These are phyloP conservation scores for Capitella teleta DNA, from an alignment of 1,140 invertebrate species.

Conservation along the genomic window DNA sequence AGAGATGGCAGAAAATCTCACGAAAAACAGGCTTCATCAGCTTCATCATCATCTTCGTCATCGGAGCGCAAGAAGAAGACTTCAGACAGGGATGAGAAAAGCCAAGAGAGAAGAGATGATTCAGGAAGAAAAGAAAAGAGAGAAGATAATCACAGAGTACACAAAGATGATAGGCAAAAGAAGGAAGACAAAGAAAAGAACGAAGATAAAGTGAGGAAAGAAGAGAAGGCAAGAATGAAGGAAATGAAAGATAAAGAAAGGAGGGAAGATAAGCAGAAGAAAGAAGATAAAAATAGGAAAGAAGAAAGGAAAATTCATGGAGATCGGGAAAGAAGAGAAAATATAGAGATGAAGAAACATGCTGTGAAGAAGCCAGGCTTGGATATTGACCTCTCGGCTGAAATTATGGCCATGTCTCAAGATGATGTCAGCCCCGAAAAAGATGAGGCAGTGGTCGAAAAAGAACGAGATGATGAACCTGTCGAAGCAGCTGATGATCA, in stretches of 20 bases:
- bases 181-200: slow-evolving; percentile 1
- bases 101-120: background rate
- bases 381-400: background rate
- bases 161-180: slow-evolving; percentile 15
- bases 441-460: background rate
- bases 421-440: background rate
- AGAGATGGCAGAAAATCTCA: background rate
- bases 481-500: slow-evolving; percentile 4
- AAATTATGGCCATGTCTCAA: background rate
- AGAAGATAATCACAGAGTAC: slow-evolving; percentile 18
- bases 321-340: background rate
- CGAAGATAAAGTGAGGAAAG: background rate
- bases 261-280: background rate
- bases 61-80: background rate
- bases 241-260: background rate
- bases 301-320: background rate
- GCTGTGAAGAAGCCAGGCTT: background rate
- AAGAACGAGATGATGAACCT: background rate
- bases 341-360: background rate
- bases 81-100: slow-evolving; percentile 3
- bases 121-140: slow-evolving; percentile 1
- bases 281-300: background rate
- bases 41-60: background rate
- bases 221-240: background rate
- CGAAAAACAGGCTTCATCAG: background rate